These are phyloP conservation scores for Benitochromis conjunctus DNA, from an alignment of 2,113 vertebrate species.

Conservation along the genomic window DNA sequence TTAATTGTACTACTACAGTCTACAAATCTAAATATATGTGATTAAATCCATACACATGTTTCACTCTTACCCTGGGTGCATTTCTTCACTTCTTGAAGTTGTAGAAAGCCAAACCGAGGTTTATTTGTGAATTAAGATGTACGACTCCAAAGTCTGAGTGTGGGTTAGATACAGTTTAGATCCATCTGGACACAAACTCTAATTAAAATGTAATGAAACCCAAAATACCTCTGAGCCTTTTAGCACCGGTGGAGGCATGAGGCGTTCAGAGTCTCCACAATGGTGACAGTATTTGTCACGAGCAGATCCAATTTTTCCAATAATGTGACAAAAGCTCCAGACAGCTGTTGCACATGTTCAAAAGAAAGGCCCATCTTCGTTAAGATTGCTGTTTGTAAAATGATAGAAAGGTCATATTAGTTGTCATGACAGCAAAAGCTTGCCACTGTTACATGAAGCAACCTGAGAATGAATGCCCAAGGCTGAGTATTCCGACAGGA, in stretches of 20 bases:
- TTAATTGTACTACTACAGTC: not conserved
- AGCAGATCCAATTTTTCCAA: not conserved
- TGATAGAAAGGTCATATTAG: constrained; percentile 45
- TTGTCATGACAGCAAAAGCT: constrained; percentile 50
- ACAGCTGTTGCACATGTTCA: not conserved
- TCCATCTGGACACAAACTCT: not conserved
- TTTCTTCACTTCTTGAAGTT: not conserved
- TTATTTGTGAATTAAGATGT: not conserved
- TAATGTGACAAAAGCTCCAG: not conserved
- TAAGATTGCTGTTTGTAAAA: constrained; percentile 24
- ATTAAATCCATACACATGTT: not conserved
- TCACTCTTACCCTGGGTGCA: not conserved
- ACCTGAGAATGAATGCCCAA: not conserved
- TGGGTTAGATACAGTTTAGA: not conserved
- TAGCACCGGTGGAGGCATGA: not conserved
- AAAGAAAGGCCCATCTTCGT: constrained; percentile 9
- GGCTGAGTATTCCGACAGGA: constrained; percentile 6
- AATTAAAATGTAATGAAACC: not conserved
- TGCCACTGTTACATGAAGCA: constrained; percentile 9
- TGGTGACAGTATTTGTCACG: not conserved
- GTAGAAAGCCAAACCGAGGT: rapidly evolving
- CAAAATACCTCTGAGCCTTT: not conserved
- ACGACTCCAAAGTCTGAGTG: not conserved
- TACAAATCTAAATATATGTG: not conserved
- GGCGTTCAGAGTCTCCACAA: not conserved